Evolutionary conservation across 2,888 invertebrate genomes (phyloP), one percentile per base, ranked within the genome.

Genomic region (Philaethria dido): DNA sequence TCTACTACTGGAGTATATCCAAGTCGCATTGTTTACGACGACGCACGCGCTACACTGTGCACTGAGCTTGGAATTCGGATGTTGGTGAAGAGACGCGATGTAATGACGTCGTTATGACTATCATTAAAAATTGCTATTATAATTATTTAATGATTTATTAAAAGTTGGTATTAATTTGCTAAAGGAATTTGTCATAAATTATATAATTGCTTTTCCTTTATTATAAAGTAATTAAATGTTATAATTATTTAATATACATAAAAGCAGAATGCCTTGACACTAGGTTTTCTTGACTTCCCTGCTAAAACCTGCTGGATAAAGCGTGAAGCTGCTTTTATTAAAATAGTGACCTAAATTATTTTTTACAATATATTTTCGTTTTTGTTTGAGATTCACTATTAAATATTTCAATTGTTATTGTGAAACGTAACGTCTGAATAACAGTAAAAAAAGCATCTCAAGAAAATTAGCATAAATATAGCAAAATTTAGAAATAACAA

Each of bases 41-140:
- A 9, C 45, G 29, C 25, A 44, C 44, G 42, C 59, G 29, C 39
- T 5, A 5, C 13, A 13, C 55, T 9, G 20, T 13, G n/a, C 60
- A 8, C 14, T 20, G 36, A 11, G 60, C 9, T 9, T 13, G 69
- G 60, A 22, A 69, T 69, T 69, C 71, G 71, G 69, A 71, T 67
- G 71, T 71, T 62, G 59, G 29, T 60, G 50, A 20, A 16, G 65
- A 45, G 47, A 33, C 22, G 42, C 20, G 16, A 14, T 22, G 13
- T 22, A 22, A 57, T 14, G 39, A 22, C n/a, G 42, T 42, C n/a
- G 14, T 42, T 22, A 22, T 3, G 9, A 42, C 3, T 9, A 0
- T 42, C 57, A n/a, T 57, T 57, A 57, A 57, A 42, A 25, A 25
- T 25, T 42, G n/a, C 16, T 2, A n/a, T n/a, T n/a, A n/a, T n/a